Conservation (phyloP, 2,888 invertebrate species). For the Petrolisthes manimaculis region DNA sequence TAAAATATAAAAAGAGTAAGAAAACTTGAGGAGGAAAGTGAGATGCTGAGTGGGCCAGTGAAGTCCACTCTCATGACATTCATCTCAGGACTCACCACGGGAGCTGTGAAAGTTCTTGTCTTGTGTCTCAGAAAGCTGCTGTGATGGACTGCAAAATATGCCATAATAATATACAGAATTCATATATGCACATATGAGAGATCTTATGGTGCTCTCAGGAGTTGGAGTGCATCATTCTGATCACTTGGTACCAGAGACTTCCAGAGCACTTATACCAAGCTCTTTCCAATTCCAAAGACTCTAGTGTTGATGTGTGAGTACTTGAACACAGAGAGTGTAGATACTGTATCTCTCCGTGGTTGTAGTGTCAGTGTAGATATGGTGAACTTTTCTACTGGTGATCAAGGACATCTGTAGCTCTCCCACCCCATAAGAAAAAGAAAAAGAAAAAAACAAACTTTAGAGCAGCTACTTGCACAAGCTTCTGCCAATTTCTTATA, state of each 20-base stretch:
- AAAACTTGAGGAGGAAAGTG: no score
- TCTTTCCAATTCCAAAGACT: slow-evolving; percentile 54
- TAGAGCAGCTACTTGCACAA: slow-evolving; percentile 42
- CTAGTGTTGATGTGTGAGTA: slow-evolving; percentile 37
- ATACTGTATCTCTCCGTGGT: background rate
- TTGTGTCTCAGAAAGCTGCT: no score
- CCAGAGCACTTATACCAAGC: slow-evolving; percentile 13
- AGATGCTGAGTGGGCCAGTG: no score
- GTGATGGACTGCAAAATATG: no score
- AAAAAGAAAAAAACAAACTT: background rate
- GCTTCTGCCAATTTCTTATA: slow-evolving; percentile 45
- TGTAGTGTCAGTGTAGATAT: background rate
- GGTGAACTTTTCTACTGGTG: slow-evolving; percentile 31
- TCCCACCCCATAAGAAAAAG: background rate
- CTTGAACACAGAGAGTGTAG: slow-evolving; percentile 28
- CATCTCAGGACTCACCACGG: no score
- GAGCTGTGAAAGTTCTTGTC: no score
- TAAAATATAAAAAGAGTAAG: no score
- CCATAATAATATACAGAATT: no score
- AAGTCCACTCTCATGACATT: no score
- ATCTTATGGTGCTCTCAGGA: no score
- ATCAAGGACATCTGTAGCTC: slow-evolving; percentile 6
- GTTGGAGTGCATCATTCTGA: no score
- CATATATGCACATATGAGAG: no score
- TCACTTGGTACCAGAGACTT: background rate